Evolutionary conservation across 2,888 invertebrate species (phyloP).

Genomic region (Balanococcus diminutus): DNA sequence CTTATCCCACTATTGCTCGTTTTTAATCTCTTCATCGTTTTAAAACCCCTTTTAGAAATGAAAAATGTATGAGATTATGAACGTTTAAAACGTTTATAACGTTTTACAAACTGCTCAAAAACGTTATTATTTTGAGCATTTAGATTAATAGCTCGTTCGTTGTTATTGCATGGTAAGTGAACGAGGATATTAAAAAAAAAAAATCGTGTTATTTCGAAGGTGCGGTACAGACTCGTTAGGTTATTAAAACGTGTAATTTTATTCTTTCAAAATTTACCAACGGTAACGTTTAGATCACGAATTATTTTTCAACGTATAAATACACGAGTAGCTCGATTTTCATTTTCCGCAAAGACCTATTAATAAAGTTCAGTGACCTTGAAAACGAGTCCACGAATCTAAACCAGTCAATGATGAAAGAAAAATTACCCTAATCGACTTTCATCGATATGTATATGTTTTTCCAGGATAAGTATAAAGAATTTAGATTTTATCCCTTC

Average conservation of each 20-base stretch:
- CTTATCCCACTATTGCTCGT: slow-evolving; percentile 42
- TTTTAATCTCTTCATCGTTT: slow-evolving; percentile 39
- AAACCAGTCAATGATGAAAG: neutral
- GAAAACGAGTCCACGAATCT: neutral
- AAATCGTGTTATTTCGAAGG: neutral
- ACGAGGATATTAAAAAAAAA: neutral
- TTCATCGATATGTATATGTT: neutral
- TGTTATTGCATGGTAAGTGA: neutral
- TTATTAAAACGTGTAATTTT: neutral
- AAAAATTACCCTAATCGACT: neutral
- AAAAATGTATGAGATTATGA: slow-evolving; percentile 43
- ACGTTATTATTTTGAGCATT: slow-evolving; percentile 29
- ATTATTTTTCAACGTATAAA: neutral
- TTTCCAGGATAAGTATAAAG: neutral
- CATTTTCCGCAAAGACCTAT: neutral
- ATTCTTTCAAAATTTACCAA: neutral
- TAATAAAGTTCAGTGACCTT: neutral
- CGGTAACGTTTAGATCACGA: neutral
- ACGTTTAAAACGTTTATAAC: slow-evolving; percentile 44
- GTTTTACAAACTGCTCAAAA: slow-evolving; percentile 35
- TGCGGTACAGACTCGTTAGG: neutral
- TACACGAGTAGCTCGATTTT: neutral
- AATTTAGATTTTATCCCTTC: neutral
- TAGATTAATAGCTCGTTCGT: slow-evolving; percentile 36
- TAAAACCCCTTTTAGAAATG: slow-evolving; percentile 41